Evolutionary conservation across 1,140 invertebrate genomes (phyloP), one percentile per base, ranked within the genome.

Genomic region (Solenopsis fugax): DNA sequence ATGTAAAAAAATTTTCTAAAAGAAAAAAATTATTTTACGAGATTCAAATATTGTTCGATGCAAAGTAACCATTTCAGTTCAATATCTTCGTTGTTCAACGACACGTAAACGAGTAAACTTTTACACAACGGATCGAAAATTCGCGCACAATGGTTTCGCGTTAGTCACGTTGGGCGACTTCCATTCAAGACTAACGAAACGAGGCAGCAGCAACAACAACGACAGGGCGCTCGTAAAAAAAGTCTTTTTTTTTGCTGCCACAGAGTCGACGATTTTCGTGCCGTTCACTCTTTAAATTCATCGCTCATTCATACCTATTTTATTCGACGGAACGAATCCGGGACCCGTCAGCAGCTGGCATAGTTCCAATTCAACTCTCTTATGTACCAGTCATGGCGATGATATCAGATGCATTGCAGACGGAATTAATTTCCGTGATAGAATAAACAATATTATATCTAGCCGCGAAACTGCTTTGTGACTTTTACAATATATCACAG

Each of bases 261-360:
- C 50, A 21, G 52, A 72, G 80, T 24, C 60, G 87, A 80, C 75
- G 45, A 86, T 91, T 89, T 87, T 73, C 73, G 18, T 50, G 71
- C 24, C 67, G 82, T 71, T 45, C 62, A 62, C 84, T 90, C 85
- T 90, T 87, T 84, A 89, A 89, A 90, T 90, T 90, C 89, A 89
- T 87, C 86, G 78, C 69, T 90, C 86, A 82, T 90, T 90, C 88
- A 88, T 76, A 86, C 81, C 62, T 24, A 72, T 90, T 90, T 88
- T 88, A 90, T 87, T 90, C 80, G 88, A 88, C 54, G 86, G 86
- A 87, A 91, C 81, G 80, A 87, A 87, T 89, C 86, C 72, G 88
- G 87, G 64, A 34, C 67, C 34, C 72, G 56, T 69, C 64, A 45
- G 77, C 82, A 90, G 84, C 85, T 91, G 90, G 90, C 90, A 41